Conservation (phyloP, 2,113 vertebrate species). For the Zeus faber region DNA sequence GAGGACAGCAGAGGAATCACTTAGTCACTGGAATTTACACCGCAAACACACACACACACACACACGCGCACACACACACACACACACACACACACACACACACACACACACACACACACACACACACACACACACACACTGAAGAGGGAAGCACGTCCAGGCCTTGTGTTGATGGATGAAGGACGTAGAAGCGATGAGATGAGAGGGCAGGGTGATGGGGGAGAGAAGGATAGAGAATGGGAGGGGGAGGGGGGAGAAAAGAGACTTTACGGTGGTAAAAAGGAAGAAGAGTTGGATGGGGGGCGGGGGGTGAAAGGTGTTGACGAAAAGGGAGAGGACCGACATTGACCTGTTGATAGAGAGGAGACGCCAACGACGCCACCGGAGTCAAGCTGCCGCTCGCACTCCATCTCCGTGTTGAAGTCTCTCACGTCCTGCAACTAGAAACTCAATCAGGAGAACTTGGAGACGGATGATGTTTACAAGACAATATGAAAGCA, state of each 20-base stretch:
- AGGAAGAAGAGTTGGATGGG: not conserved
- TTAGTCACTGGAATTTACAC: constrained; percentile 40
- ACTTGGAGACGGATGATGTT: too few species aligned
- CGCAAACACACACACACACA: constrained; percentile 12
- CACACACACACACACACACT: not conserved
- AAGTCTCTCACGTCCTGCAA: too few species aligned
- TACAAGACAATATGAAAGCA: too few species aligned
- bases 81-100: not conserved
- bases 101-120: constrained; percentile 7
- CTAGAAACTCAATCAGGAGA: too few species aligned
- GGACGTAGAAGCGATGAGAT: constrained; percentile 29
- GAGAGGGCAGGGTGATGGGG: constrained; percentile 28
- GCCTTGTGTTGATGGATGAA: constrained; percentile 28
- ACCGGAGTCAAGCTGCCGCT: too few species aligned
- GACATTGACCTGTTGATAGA: not conserved
- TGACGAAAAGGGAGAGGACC: not conserved
- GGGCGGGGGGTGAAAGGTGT: too few species aligned
- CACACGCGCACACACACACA: not conserved
- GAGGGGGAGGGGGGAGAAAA: not conserved
- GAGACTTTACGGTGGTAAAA: too few species aligned
- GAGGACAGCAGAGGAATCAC: constrained; percentile 48
- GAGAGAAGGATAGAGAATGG: constrained; percentile 7
- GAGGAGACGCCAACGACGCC: too few species aligned
- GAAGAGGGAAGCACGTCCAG: not conserved
- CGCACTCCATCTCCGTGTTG: too few species aligned